Percentiles rank a stretch among this genome's conserved stretches.
Evolutionary conservation across 2,797 vertebrate genomes (phyloP).

Genomic region (Cryptoblepharus egeriae): DNA sequence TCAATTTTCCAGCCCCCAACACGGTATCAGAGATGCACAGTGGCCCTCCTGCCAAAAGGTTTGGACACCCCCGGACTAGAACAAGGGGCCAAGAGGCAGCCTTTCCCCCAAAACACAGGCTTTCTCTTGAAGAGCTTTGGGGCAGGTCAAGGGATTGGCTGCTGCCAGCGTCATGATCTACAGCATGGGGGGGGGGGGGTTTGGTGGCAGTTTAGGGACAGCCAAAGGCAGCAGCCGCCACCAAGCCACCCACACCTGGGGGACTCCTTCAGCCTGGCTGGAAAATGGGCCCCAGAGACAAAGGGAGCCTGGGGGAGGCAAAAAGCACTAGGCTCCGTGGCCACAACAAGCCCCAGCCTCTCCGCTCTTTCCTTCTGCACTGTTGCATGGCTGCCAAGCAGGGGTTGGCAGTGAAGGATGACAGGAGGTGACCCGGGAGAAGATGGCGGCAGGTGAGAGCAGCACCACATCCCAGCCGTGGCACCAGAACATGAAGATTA

Average conservation of each 20-base stretch:
- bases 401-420: background rate
- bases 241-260: background rate
- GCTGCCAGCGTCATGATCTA: slow-evolving; percentile 28
- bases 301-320: too few species aligned
- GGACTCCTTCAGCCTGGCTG: background rate
- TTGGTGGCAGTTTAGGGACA: background rate
- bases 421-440: background rate
- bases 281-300: background rate
- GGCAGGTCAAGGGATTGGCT: slow-evolving; percentile 16
- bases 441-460: background rate
- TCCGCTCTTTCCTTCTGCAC: background rate
- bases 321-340: too few species aligned
- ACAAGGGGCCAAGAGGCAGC: too few species aligned
- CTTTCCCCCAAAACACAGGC: background rate
- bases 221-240: background rate
- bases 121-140: slow-evolving; percentile 50
- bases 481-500: background rate
- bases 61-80: too few species aligned
- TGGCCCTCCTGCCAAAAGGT: too few species aligned
- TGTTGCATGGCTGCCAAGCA: background rate
- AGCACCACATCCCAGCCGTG: background rate
- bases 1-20: too few species aligned
- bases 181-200: background rate
- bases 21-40: too few species aligned
- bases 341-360: too few species aligned